These are phyloP conservation scores for Ectobius pallidus DNA, from an alignment of 2,888 invertebrate species.

Conservation along the genomic window DNA sequence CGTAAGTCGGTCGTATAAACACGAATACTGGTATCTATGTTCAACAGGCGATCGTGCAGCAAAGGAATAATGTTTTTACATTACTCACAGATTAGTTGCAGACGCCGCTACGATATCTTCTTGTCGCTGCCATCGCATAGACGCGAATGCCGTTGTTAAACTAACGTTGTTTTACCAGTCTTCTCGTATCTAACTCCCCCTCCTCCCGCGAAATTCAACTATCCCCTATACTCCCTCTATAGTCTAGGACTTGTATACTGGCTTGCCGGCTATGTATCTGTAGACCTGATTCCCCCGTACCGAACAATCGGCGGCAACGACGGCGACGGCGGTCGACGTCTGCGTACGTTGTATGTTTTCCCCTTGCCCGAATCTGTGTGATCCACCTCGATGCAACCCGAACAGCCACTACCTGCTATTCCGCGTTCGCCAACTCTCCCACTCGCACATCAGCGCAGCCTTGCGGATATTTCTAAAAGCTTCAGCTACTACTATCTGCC, in stretches of 20 bases:
- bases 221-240: neutral
- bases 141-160: conserved; percentile 16
- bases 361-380: neutral
- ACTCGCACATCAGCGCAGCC: conserved; percentile 23
- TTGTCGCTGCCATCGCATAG: conserved; percentile 31
- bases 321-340: neutral
- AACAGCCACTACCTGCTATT: neutral
- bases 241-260: no score
- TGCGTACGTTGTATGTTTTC: neutral
- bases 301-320: neutral
- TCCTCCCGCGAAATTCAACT: neutral
- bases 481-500: conserved; percentile 21
- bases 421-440: neutral
- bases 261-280: no score
- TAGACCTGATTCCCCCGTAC: no score
- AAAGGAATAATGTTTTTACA: neutral
- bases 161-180: neutral
- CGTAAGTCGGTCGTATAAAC: no score
- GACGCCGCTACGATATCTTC: conserved; percentile 22
- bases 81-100: conserved; percentile 27
- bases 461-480: conserved; percentile 31
- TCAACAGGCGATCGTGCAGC: neutral
- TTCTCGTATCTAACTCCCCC: neutral
- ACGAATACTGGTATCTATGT: no score
- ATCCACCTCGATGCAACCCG: neutral